These are phyloP conservation scores for Eospalax fontanierii DNA, from an alignment of 2,797 vertebrate genomes.

Conservation along the genomic window DNA sequence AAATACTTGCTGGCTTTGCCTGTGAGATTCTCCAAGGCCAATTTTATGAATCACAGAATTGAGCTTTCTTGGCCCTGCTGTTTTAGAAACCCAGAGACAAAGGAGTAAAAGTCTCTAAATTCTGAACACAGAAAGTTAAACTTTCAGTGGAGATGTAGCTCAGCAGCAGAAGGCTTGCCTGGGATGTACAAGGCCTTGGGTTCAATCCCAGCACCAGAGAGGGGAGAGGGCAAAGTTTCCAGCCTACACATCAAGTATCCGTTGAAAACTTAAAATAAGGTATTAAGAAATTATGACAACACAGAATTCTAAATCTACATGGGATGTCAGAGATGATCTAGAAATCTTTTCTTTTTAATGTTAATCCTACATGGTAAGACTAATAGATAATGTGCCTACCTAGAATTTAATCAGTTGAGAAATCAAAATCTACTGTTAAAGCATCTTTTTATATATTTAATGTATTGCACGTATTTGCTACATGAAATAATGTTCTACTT, in stretches of 20 bases:
- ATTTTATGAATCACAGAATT: neutral
- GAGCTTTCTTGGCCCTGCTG: neutral
- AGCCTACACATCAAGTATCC: neutral
- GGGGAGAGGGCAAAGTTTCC: neutral
- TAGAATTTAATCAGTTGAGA: neutral
- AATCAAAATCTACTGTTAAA: neutral
- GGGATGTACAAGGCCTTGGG: neutral
- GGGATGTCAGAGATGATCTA: neutral
- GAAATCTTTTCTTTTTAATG: neutral
- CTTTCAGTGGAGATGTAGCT: neutral
- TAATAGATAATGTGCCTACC: neutral
- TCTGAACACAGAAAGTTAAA: constrained; percentile 9
- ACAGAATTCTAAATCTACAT: neutral
- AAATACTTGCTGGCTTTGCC: neutral
- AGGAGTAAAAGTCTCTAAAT: constrained; percentile 12
- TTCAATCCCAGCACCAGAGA: neutral
- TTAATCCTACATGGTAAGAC: neutral
- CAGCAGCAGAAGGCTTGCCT: neutral
- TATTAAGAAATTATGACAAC: neutral
- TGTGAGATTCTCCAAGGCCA: neutral
- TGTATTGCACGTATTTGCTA: neutral
- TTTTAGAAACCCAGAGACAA: neutral
- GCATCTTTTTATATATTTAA: neutral
- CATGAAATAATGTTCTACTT: neutral
- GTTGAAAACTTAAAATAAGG: neutral